phyloP scores from a whole-genome alignment of 2,797 vertebrate species.

The Pantherophis alleghaniensis region DNA sequence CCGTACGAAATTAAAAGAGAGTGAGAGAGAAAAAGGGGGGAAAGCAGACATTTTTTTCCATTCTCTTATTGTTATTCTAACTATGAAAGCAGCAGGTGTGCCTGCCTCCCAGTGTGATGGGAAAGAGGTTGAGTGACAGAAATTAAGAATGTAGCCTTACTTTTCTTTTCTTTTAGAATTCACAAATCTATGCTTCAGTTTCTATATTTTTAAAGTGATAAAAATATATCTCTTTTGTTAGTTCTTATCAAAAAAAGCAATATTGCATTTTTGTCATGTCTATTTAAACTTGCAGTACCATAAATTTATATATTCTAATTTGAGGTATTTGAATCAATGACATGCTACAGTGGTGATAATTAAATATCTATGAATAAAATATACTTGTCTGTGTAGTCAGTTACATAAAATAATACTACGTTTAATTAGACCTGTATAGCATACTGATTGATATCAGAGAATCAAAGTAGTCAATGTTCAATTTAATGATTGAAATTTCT shows the following conservation, averaged over 20 bases:
- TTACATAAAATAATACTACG: background rate
- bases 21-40: background rate
- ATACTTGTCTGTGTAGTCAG: background rate
- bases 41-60: background rate
- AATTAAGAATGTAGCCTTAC: background rate
- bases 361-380: background rate
- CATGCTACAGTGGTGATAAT: background rate
- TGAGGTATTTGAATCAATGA: background rate
- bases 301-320: background rate
- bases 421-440: background rate
- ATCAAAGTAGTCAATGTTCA: background rate
- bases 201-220: constrained; percentile 26
- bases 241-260: constrained; percentile 20
- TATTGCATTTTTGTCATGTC: constrained; percentile 10
- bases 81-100: background rate
- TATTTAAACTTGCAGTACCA: background rate
- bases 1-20: background rate
- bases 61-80: background rate
- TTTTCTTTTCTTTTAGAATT: constrained; percentile 7
- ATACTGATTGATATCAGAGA: background rate
- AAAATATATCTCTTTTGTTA: background rate
- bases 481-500: background rate
- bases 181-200: constrained; percentile 2
- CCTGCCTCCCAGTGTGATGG: background rate
- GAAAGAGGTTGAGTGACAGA: background rate